phyloP scores from a whole-genome alignment of 2,113 vertebrate genomes.

The Trogon surrucura region DNA sequence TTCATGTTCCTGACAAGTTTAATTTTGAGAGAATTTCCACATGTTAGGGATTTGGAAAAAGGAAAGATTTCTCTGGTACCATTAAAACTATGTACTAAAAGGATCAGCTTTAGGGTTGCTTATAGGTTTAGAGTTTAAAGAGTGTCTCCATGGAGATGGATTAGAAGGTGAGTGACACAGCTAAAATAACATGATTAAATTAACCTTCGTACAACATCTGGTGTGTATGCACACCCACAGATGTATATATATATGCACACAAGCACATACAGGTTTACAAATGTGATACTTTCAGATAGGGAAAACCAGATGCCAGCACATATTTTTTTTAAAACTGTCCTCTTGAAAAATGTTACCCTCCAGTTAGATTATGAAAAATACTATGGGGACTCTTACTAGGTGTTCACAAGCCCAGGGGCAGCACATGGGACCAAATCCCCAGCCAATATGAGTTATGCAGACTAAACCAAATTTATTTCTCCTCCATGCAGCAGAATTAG shows the following conservation, averaged over 20 bases:
- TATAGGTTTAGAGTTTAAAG: not conserved
- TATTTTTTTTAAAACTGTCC: not conserved
- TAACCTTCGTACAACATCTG: not conserved
- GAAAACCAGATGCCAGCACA: not conserved
- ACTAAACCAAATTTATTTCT: not conserved
- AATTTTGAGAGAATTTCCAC: constrained; percentile 13
- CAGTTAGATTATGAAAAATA: not conserved
- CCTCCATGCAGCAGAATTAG: not conserved
- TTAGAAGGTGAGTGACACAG: not conserved
- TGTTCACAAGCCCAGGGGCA: not conserved
- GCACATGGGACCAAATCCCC: not conserved
- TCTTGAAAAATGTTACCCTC: not conserved
- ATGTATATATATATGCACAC: not conserved
- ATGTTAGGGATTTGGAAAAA: not conserved
- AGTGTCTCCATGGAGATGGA: not conserved
- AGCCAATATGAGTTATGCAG: not conserved
- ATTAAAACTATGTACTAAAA: not conserved
- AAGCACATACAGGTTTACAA: not conserved
- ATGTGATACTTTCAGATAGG: not conserved
- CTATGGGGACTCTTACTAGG: not conserved
- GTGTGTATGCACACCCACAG: not conserved
- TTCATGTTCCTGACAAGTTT: not conserved
- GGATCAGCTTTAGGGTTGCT: not conserved
- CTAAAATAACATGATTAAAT: not conserved
- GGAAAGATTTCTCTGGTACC: not conserved